Percentiles rank a stretch among this genome's conserved stretches.
phyloP scores from a whole-genome alignment of 2,888 invertebrate genomes.

The Drosophila peninsularis region DNA sequence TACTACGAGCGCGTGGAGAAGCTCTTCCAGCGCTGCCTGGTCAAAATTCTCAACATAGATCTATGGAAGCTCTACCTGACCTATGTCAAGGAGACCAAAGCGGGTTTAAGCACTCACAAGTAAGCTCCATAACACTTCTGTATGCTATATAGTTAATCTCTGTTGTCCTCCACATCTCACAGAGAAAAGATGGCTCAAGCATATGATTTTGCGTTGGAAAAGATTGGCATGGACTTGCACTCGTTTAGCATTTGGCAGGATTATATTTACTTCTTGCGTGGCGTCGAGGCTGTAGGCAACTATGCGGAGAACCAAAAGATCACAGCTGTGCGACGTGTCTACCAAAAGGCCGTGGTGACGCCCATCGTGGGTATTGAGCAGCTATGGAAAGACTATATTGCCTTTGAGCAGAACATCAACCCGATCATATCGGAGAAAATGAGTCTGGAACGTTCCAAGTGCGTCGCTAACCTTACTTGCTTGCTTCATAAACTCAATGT shows the following conservation, averaged over 20 bases:
- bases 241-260: slow-evolving; percentile 99
- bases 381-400: slow-evolving; percentile 98
- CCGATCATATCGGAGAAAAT: slow-evolving; percentile 95
- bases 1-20: slow-evolving; percentile 99
- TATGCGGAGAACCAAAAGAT: slow-evolving; percentile 99
- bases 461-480: slow-evolving; percentile 19
- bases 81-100: slow-evolving; percentile 99
- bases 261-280: slow-evolving; percentile 97
- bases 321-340: slow-evolving; percentile 98
- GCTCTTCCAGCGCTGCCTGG: slow-evolving; percentile 98
- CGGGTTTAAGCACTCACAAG: slow-evolving; percentile 96
- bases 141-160: neutral
- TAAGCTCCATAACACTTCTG: slow-evolving; percentile 85
- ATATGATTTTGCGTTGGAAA: slow-evolving; percentile 99
- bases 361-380: slow-evolving; percentile 99
- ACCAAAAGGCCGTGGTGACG: slow-evolving; percentile 97
- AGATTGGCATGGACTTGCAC: slow-evolving; percentile 99
- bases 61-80: slow-evolving; percentile 98
- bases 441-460: slow-evolving; percentile 95
- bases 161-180: slow-evolving; percentile 12
- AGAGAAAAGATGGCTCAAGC: slow-evolving; percentile 99
- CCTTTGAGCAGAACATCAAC: slow-evolving; percentile 96
- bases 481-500: neutral
- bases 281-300: slow-evolving; percentile 98
- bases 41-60: slow-evolving; percentile 99